Conservation (phyloP, 1,140 invertebrate species). For the Trichomalopsis sarcophagae region DNA sequence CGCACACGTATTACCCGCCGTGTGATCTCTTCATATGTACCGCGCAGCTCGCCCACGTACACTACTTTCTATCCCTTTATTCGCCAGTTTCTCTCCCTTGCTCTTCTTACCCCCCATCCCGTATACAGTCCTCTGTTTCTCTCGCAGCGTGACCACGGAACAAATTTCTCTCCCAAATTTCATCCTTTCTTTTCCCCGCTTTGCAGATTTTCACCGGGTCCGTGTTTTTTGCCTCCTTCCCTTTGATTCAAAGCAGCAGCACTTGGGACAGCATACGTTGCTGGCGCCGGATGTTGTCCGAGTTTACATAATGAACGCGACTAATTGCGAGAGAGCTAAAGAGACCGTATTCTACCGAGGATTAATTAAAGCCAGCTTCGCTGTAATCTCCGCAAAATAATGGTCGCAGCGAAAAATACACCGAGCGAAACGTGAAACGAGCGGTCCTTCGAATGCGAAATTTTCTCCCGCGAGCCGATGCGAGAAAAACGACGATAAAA, state of each 20-base stretch:
- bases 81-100: not conserved
- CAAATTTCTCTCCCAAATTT: slow-evolving; percentile 50
- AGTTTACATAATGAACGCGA: slow-evolving; percentile 17
- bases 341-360: not conserved
- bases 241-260: slow-evolving; percentile 1
- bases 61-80: slow-evolving; percentile 26
- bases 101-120: not conserved
- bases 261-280: too few relatives aligned
- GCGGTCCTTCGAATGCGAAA: not conserved
- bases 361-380: slow-evolving; percentile 9
- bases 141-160: slow-evolving; percentile 59
- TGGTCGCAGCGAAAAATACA: not conserved
- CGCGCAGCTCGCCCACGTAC: not conserved
- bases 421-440: too few relatives aligned
- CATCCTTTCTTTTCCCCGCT: not conserved
- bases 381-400: too few relatives aligned
- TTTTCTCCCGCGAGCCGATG: not conserved
- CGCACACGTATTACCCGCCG: not conserved
- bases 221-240: not conserved
- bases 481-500: not conserved
- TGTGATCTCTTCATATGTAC: not conserved
- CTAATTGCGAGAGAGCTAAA: slow-evolving; percentile 19
- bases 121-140: not conserved
- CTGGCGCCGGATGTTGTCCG: not conserved
- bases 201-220: not conserved